phyloP scores from a whole-genome alignment of 2,888 invertebrate genomes.

The Nyleta sp. region DNA sequence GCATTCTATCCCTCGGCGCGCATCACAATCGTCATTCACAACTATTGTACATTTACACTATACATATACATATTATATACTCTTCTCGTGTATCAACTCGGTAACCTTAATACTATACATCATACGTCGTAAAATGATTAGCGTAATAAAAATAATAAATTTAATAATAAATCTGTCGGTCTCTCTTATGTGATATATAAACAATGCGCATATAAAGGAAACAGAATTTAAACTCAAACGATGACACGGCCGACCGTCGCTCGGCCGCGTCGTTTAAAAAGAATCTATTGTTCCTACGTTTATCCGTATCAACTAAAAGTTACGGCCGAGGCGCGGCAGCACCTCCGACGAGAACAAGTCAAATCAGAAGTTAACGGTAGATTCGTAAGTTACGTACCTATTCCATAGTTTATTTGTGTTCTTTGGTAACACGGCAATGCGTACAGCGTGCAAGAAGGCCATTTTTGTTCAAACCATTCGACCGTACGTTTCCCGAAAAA shows the following conservation, averaged over 20 bases:
- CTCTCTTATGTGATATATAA: constrained; percentile 55
- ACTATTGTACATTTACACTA: constrained; percentile 66
- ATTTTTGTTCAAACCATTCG: constrained; percentile 52
- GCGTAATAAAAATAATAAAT: constrained; percentile 58
- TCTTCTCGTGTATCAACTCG: constrained; percentile 65
- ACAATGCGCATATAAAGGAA: constrained; percentile 53
- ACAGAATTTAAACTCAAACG: constrained; percentile 42
- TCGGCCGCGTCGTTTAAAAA: constrained; percentile 3
- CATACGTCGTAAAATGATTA: constrained; percentile 53
- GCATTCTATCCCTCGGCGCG: constrained; percentile 55
- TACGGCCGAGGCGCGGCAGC: constrained; percentile 30
- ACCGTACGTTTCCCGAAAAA: constrained; percentile 36
- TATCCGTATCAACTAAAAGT: constrained; percentile 30
- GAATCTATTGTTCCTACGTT: constrained; percentile 18
- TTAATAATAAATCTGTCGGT: constrained; percentile 62
- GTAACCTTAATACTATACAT: constrained; percentile 65
- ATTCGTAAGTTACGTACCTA: constrained; percentile 52
- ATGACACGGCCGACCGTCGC: constrained; percentile 15
- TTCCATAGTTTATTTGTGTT: constrained; percentile 71
- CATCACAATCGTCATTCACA: constrained; percentile 67
- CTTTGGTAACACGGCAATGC: constrained; percentile 82
- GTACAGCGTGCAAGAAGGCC: constrained; percentile 75
- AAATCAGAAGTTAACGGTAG: constrained; percentile 44
- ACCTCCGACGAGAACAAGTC: constrained; percentile 33
- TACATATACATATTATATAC: constrained; percentile 67